Evolutionary conservation across 2,888 invertebrate genomes (phyloP), one percentile per base, ranked within the genome.

Genomic region (Nephrotoma flavescens): DNA sequence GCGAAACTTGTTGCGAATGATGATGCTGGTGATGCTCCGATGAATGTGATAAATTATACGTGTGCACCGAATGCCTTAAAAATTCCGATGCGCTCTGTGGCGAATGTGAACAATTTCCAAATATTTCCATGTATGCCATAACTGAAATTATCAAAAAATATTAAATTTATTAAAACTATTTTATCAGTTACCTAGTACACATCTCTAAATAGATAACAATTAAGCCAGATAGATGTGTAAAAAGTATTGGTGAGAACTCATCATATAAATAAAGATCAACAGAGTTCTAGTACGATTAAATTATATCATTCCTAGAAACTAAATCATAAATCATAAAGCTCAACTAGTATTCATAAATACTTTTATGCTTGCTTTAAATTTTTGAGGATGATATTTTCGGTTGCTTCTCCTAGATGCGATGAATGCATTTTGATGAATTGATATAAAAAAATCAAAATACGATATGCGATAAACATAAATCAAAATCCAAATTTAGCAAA

Each of bases 61-160:
- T 95, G 90, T 97, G 97, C 89, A 97, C 95, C 4, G 98, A 97
- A 91, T 97, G 97, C 86, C 97, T 94, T 91, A 97, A 94, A 91
- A 96, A 95, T 89, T 97, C 97, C 87, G 94, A 93, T 84, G 94
- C 94, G 87, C 94, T 94, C 88, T 94, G 95, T 88, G 95, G 94
- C 88, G 94, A 94, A 90, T 97, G 96, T 88, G 96, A 96, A 92
- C 97, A 97, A 91, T 96, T 96, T 41, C 97, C 96, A 90, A 97
- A 96, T 95, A 97, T 97, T 93, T 98, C 97, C 97, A 98, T 97
- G 92, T 98, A 98, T 88, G 97, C 97, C 96, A 97, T 96, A 90
- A 98, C 97, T 97, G 93, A 89, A 93, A 92, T 88, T 84, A 87
- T 87, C 71, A 88, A 86, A 88, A 86, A 44, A 86, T 31, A 71